These are phyloP conservation scores for Iphiclides podalirius DNA, from an alignment of 2,888 invertebrate species.

Conservation along the genomic window DNA sequence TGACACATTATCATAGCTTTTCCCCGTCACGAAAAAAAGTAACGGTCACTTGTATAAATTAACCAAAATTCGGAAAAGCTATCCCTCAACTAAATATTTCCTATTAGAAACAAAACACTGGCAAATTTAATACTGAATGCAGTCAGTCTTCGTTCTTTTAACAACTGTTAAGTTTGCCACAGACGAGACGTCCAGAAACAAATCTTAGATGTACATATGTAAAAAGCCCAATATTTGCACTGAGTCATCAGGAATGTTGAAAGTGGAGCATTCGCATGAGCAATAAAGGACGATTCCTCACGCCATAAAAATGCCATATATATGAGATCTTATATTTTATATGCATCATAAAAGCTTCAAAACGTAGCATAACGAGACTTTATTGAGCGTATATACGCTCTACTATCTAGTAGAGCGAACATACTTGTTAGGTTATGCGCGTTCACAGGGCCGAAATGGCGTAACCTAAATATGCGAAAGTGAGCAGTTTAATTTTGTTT, in stretches of 20 bases:
- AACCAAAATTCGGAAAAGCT: too few species aligned
- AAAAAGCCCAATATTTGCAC: neutral
- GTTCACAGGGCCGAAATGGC: neutral
- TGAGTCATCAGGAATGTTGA: neutral
- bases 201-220: too few species aligned
- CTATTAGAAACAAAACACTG: too few species aligned
- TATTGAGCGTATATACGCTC: neutral
- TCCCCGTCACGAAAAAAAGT: too few species aligned
- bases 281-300: neutral
- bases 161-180: too few species aligned
- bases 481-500: neutral
- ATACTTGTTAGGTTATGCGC: neutral
- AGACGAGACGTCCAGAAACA: too few species aligned
- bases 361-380: neutral
- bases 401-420: neutral
- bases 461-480: neutral
- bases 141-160: too few species aligned
- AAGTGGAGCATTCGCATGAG: neutral
- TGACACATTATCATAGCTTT: too few species aligned
- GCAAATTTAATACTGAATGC: too few species aligned
- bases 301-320: neutral
- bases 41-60: too few species aligned
- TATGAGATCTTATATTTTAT: neutral
- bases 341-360: neutral
- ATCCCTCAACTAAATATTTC: too few species aligned